Evolutionary conservation across 2,888 invertebrate species (phyloP).

Genomic region (Rhagonycha lutea): DNA sequence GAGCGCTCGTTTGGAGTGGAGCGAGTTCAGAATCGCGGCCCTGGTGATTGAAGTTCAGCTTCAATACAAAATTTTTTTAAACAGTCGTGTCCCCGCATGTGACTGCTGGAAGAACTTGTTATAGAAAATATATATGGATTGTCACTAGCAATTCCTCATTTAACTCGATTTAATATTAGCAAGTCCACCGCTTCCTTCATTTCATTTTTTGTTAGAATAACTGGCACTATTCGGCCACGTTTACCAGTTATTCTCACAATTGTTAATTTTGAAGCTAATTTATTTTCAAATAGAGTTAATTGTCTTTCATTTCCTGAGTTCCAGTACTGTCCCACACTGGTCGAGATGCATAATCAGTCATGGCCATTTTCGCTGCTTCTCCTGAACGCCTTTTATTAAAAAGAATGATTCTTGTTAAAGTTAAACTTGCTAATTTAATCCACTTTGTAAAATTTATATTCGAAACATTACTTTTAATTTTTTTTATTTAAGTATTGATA

Average conservation of each 20-base stretch:
- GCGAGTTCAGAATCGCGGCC: too few relatives aligned
- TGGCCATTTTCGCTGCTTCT: constrained; percentile 30
- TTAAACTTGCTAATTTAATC: not conserved
- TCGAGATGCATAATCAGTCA: constrained; percentile 21
- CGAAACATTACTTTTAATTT: not conserved
- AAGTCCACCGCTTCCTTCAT: not conserved
- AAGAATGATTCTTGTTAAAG: constrained; percentile 25
- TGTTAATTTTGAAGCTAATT: constrained; percentile 23
- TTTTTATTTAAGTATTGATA: constrained; percentile 18
- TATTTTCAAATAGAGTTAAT: constrained; percentile 25
- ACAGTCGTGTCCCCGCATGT: not conserved
- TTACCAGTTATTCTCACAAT: not conserved
- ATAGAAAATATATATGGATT: not conserved
- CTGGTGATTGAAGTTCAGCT: not conserved
- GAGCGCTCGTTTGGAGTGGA: too few relatives aligned
- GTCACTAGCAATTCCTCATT: not conserved
- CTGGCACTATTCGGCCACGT: not conserved
- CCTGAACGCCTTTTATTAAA: constrained; percentile 33
- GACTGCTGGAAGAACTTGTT: not conserved
- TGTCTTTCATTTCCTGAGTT: constrained; percentile 27
- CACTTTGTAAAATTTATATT: not conserved
- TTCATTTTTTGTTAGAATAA: not conserved
- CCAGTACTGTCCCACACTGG: constrained; percentile 25
- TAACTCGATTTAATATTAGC: not conserved
- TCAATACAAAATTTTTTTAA: not conserved